Conservation (phyloP, 1,140 invertebrate species). For the Cardiocondyla obscurior region DNA sequence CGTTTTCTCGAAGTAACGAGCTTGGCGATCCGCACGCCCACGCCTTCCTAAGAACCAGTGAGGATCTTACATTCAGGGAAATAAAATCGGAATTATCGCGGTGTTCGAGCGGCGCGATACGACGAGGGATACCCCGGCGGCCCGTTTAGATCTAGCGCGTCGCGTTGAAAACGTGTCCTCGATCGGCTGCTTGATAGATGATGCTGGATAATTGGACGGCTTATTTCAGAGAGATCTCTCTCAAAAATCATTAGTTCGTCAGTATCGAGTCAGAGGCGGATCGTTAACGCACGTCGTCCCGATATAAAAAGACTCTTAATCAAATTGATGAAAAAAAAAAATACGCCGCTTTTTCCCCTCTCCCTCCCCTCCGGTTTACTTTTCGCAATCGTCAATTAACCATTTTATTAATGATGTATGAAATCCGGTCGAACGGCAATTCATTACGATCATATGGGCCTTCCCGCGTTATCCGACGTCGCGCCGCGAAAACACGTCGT, state of each 20-base stretch:
- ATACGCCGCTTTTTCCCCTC: too few relatives aligned
- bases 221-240: neutral
- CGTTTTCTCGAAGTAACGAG: constrained; percentile 62
- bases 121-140: neutral
- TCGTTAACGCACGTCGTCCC: constrained; percentile 23
- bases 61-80: neutral
- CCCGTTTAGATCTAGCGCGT: neutral
- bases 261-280: constrained; percentile 22
- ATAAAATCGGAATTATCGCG: constrained; percentile 36
- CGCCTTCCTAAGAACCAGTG: constrained; percentile 21
- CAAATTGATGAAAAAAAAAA: constrained; percentile 40
- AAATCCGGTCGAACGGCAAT: constrained; percentile 21
- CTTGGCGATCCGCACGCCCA: constrained; percentile 62
- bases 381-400: constrained; percentile 33
- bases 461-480: constrained; percentile 21
- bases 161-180: neutral
- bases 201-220: constrained; percentile 34
- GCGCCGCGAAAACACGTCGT: constrained; percentile 31
- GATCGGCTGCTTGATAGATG: constrained; percentile 17
- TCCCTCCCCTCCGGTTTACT: constrained; percentile 17
- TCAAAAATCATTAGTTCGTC: constrained; percentile 32
- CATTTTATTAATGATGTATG: constrained; percentile 37
- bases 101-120: neutral
- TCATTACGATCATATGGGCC: neutral
- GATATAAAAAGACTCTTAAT: constrained; percentile 22